Conservation (phyloP, 2,888 invertebrate species). For the Diaphora mendica region DNA sequence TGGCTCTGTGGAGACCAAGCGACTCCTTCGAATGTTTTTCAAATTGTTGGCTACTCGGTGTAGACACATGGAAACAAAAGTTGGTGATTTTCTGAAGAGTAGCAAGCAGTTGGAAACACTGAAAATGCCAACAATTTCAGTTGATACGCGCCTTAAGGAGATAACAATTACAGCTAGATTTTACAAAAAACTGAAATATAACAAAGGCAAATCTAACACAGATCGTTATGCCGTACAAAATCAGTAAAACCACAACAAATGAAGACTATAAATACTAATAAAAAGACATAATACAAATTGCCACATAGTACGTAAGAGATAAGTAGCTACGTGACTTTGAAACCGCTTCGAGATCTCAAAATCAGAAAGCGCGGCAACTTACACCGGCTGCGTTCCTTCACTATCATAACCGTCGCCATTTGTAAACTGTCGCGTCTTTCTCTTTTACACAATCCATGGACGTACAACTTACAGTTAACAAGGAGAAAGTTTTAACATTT, state of each 20-base stretch:
- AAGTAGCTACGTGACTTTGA: conserved; percentile 80
- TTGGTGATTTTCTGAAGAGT: too few relatives aligned
- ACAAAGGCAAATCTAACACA: neutral
- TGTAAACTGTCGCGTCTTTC: conserved; percentile 33
- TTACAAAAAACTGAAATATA: neutral
- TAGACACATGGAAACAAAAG: too few relatives aligned
- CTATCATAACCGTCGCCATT: conserved; percentile 33
- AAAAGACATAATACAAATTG: conserved; percentile 72
- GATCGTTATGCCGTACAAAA: conserved; percentile 36
- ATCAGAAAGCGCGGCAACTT: conserved; percentile 84
- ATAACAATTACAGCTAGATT: neutral
- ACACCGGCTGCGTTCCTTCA: conserved; percentile 54
- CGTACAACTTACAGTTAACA: conserved; percentile 7
- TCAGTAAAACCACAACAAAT: conserved; percentile 36
- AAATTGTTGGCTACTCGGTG: too few relatives aligned
- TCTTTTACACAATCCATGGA: conserved; percentile 51
- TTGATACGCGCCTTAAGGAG: too few relatives aligned
- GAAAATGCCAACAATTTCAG: too few relatives aligned
- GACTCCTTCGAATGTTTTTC: too few relatives aligned
- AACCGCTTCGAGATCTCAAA: conserved; percentile 71
- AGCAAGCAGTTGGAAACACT: too few relatives aligned
- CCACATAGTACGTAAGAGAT: conserved; percentile 75
- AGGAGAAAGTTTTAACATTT: conserved; percentile 48
- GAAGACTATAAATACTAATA: conserved; percentile 57
- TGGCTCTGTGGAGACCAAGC: too few relatives aligned